Percentiles rank a stretch among this genome's conserved stretches.
Conservation (phyloP, 2,797 vertebrate species). For the Odontamblyopus rebecca region DNA sequence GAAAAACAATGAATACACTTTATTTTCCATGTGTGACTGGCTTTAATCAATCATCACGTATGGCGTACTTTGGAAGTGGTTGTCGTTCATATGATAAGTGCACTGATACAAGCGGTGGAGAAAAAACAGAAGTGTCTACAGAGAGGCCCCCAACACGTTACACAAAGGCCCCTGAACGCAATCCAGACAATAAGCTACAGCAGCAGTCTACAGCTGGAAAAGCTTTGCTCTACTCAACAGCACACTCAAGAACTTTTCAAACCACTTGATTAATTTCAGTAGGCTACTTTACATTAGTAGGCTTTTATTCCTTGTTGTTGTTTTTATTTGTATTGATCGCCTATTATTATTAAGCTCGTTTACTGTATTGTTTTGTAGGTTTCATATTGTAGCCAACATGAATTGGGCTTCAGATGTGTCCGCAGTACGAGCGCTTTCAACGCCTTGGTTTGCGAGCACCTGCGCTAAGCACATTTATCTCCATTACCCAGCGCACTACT, state of each 20-base stretch:
- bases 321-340: no score
- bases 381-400: no score
- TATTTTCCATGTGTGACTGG: constrained; percentile 32
- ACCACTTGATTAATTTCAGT: neutral
- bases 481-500: neutral
- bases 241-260: neutral
- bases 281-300: neutral
- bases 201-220: neutral
- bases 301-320: no score
- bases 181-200: neutral
- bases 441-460: neutral
- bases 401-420: no score
- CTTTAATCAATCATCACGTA: constrained; percentile 68
- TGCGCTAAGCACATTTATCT: neutral
- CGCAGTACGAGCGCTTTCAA: neutral
- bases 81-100: constrained; percentile 69
- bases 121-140: constrained; percentile 46
- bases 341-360: no score
- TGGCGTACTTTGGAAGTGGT: constrained; percentile 63
- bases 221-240: neutral
- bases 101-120: constrained; percentile 49
- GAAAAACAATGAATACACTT: neutral
- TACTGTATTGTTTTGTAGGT: no score
- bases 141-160: neutral
- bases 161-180: neutral